phyloP scores from a whole-genome alignment of 2,797 vertebrate genomes.

The Pipistrellus pygmaeus region DNA sequence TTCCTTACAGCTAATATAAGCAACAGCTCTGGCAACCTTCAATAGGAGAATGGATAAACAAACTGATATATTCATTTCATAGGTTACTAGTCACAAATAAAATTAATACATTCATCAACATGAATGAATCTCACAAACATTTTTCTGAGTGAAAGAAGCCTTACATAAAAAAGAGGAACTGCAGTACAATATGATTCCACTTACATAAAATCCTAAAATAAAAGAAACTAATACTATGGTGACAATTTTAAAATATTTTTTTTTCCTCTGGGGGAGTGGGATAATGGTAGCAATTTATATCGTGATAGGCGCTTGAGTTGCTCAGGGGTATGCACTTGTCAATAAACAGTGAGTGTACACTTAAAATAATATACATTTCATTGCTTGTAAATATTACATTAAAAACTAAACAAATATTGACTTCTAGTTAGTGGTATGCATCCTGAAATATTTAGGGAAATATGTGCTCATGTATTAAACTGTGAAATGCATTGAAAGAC shows the following conservation, averaged over 20 bases:
- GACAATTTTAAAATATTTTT: slow-evolving; percentile 5
- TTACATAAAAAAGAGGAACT: neutral
- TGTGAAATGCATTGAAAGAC: neutral
- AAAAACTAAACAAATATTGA: slow-evolving; percentile 57
- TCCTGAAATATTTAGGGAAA: slow-evolving; percentile 59
- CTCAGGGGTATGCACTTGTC: neutral
- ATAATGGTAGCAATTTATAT: neutral
- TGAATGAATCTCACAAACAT: slow-evolving; percentile 12
- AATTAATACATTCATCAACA: slow-evolving; percentile 12
- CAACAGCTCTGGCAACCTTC: neutral
- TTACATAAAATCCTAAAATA: slow-evolving; percentile 26
- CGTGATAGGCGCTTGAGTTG: neutral
- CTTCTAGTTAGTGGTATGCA: neutral
- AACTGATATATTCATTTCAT: neutral
- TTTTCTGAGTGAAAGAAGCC: slow-evolving; percentile 34
- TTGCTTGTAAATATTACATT: slow-evolving; percentile 23
- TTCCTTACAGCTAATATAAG: neutral
- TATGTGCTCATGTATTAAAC: slow-evolving; percentile 21
- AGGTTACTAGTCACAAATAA: slow-evolving; percentile 7
- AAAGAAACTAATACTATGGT: neutral
- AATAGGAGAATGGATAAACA: neutral
- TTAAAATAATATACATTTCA: slow-evolving; percentile 20
- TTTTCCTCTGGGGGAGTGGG: neutral
- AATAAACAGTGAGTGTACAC: neutral
- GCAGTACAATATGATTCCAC: neutral